These are phyloP conservation scores for Triops cancriformis DNA, from an alignment of 1,140 invertebrate genomes.

Conservation along the genomic window DNA sequence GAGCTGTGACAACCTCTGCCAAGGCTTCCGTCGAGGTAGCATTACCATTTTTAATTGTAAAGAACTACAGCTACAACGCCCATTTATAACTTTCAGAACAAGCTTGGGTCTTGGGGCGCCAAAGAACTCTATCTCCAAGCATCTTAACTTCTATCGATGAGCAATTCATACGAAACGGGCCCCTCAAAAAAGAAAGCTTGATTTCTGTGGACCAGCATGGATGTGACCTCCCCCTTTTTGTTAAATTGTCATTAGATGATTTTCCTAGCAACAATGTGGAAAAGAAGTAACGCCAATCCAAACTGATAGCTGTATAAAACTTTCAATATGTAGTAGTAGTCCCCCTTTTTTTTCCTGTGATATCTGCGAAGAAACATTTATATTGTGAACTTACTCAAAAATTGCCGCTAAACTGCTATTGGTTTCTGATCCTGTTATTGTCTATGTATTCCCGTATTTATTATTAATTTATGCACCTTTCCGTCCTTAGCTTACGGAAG, in stretches of 20 bases:
- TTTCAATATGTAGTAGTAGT: no score
- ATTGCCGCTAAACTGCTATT: no score
- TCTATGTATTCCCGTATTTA: no score
- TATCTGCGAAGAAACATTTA: no score
- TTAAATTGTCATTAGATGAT: not conserved
- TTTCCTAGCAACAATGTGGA: not conserved
- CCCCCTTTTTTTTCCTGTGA: no score
- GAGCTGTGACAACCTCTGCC: constrained; percentile 18
- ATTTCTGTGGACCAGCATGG: not conserved
- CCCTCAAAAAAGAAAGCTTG: constrained; percentile 15
- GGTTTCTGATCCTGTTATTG: no score
- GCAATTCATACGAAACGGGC: constrained; percentile 3
- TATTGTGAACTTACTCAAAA: no score
- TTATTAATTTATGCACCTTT: no score
- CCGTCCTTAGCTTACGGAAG: no score
- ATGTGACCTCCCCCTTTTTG: not conserved
- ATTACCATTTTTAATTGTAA: no score
- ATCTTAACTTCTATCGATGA: not conserved
- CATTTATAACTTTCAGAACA: not conserved
- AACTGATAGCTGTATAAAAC: not conserved
- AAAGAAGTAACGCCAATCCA: not conserved
- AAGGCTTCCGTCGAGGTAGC: constrained; percentile 18
- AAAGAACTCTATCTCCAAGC: not conserved
- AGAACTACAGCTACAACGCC: not conserved
- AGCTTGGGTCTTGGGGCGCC: constrained; percentile 16